Conservation (phyloP, 2,113 vertebrate genomes). For the Bufo gargarizans region DNA sequence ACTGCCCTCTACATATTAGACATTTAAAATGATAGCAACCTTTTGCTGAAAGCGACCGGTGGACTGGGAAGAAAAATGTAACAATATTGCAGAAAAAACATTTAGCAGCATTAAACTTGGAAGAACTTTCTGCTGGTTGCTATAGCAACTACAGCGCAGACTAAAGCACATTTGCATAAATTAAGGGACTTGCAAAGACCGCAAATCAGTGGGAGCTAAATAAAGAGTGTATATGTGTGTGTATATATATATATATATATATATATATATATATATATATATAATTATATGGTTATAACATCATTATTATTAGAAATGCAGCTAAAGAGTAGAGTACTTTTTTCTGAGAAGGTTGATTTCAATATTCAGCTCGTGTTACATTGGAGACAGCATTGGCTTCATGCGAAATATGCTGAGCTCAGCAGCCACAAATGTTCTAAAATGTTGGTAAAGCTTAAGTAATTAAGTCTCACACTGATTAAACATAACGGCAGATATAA, state of each 20-base stretch:
- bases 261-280: neutral
- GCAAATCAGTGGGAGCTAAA: slow-evolving; percentile 16
- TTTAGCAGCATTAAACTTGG: slow-evolving; percentile 40
- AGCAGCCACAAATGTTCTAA: too few relatives aligned
- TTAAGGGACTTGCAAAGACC: slow-evolving; percentile 25
- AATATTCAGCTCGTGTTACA: neutral
- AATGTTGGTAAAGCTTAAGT: too few relatives aligned
- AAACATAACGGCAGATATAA: too few relatives aligned
- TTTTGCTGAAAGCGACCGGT: neutral
- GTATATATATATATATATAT: neutral
- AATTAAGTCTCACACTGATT: too few relatives aligned
- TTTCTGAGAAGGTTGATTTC: neutral
- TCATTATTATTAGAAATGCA: too few relatives aligned
- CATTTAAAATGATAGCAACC: neutral
- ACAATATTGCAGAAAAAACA: slow-evolving; percentile 36
- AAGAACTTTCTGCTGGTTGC: slow-evolving; percentile 33
- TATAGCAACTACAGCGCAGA: slow-evolving; percentile 39
- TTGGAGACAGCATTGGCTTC: neutral
- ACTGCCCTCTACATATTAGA: too few relatives aligned
- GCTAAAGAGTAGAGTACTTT: too few relatives aligned
- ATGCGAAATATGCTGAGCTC: too few relatives aligned
- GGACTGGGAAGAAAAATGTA: slow-evolving; percentile 17
- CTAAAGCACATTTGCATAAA: slow-evolving; percentile 35
- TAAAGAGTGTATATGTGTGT: slow-evolving; percentile 64
- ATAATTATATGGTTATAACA: too few relatives aligned